Evolutionary conservation across 2,113 vertebrate genomes (phyloP).

Genomic region (Otolemur garnettii): DNA sequence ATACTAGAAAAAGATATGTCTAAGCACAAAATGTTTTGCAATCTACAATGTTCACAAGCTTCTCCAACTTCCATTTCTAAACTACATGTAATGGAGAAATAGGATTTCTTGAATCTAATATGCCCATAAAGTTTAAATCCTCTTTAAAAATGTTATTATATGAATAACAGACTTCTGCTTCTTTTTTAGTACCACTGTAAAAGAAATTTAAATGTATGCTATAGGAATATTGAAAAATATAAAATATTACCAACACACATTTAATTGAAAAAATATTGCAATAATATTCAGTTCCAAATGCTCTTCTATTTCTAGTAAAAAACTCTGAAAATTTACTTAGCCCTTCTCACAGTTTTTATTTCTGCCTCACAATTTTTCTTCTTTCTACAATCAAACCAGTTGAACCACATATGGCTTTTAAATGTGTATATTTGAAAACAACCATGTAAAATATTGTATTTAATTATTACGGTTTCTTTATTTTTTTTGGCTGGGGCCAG

Average conservation of each 20-base stretch:
- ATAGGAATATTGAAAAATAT: not conserved
- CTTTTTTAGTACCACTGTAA: not conserved
- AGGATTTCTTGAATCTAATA: not conserved
- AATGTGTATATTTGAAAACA: not conserved
- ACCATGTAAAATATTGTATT: not conserved
- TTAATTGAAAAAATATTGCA: not conserved
- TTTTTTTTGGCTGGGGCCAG: too few species aligned
- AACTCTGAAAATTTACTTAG: not conserved
- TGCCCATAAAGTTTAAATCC: not conserved
- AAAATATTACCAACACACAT: not conserved
- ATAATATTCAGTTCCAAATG: not conserved
- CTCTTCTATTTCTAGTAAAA: not conserved
- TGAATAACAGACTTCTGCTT: not conserved
- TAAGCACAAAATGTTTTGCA: not conserved
- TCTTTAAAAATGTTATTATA: not conserved
- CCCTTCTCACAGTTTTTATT: not conserved
- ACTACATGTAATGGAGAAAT: not conserved
- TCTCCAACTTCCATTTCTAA: not conserved
- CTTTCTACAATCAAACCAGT: not conserved
- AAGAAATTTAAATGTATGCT: not conserved
- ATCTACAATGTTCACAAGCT: not conserved
- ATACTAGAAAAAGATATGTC: not conserved
- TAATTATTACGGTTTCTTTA: not conserved
- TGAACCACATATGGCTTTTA: not conserved
- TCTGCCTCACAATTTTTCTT: not conserved